Conservation (phyloP, 2,888 invertebrate species). For the Xestia ashworthii region DNA sequence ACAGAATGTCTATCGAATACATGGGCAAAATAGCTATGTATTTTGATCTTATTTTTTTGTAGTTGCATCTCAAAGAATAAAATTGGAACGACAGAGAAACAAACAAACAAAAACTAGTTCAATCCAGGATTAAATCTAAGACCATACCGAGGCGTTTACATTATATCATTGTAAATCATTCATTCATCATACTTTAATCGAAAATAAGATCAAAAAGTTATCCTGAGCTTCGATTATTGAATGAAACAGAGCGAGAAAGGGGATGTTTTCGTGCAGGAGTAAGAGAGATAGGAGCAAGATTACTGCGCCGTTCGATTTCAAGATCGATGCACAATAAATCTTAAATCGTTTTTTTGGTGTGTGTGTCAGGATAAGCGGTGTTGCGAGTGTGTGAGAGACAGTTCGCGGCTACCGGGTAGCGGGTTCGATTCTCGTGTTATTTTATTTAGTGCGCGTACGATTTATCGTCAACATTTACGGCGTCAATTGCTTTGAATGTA, state of each 20-base stretch:
- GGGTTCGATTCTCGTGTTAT: conserved; percentile 74
- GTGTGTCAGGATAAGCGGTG: conserved; percentile 75
- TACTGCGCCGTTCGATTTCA: conserved; percentile 77
- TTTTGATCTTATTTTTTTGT: not conserved
- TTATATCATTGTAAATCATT: conserved; percentile 74
- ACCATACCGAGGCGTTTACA: conserved; percentile 58
- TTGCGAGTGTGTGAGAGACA: conserved; percentile 77
- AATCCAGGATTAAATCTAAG: conserved; percentile 50
- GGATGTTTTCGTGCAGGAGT: conserved; percentile 34
- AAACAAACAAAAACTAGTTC: conserved; percentile 36
- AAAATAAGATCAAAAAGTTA: conserved; percentile 72
- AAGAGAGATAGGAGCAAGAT: conserved; percentile 66
- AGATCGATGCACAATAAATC: conserved; percentile 85
- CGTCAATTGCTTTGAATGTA: conserved; percentile 74
- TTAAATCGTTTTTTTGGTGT: conserved; percentile 75
- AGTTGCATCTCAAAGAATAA: conserved; percentile 11
- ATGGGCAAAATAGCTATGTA: not conserved
- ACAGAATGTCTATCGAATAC: not conserved
- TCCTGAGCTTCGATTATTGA: conserved; percentile 75
- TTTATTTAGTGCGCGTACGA: conserved; percentile 70
- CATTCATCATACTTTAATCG: conserved; percentile 81
- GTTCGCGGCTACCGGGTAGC: conserved; percentile 80
- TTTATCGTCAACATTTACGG: conserved; percentile 79
- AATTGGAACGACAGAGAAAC: conserved; percentile 21
- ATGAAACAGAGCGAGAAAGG: conserved; percentile 71